Base-by-base conservation (phyloP, 2,797 vertebrate genomes). In the Saguinus oedipus region DNA sequence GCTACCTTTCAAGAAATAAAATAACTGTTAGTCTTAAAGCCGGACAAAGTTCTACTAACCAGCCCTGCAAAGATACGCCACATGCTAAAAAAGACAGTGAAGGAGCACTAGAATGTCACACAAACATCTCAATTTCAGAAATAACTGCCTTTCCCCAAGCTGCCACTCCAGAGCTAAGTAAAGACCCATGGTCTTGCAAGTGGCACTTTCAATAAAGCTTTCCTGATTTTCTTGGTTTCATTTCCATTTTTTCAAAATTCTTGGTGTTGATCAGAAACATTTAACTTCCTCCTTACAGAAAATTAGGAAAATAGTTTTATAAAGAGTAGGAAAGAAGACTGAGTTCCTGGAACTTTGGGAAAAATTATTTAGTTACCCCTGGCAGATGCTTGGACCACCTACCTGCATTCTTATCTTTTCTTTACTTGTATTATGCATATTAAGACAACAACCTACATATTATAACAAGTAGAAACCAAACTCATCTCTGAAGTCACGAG, bases 201-300 rank as follows among this genome's bases (percentile, higher is more conserved):
- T 12, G 15, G 39, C 14, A n/a, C 48, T 59, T 70, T 59, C 39
- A 70, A 57, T 7, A 46, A 74, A 74, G 80, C 39, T 72, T 50
- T 70, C 50, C 57, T 36, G 11, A n/a, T 44, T 50, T 95, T 53
- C 57, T 44, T 70, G 33, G 55, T 85, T 84, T 89, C 44, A 57
- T 72, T 91, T 86, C 44, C 30, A 82, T 64, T 64, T 92, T 96
- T 86, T 90, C 88, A 94, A 94, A 94, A 75, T 12, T 61, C 26
- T 12, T 81, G 57, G 72, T 48, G 36, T 22, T 93, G 19, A 90
- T 46, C 30, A 89, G 17, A 87, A 55, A 90, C n/a, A 72, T 72
- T 76, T 82, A 86, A 78, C 11, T 72, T 39, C 42, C 7, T 90
- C 36, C 55, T 55, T 90, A 11, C 39, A 84, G 44, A 79, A 94